Conservation (phyloP, 2,888 invertebrate species). For the Papilio demoleus region DNA sequence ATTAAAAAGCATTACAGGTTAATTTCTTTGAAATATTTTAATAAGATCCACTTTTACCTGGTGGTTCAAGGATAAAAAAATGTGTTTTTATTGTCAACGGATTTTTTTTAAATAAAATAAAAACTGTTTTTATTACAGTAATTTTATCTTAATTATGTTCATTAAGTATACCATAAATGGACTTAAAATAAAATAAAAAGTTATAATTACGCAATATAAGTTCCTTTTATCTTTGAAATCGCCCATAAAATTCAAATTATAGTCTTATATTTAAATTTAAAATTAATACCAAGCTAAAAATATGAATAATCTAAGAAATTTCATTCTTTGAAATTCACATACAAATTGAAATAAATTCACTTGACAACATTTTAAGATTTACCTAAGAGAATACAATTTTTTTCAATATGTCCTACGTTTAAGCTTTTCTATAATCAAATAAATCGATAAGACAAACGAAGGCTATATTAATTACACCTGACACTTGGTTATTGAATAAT, state of each 20-base stretch:
- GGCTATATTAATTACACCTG: slow-evolving; percentile 7
- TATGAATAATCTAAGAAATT: not conserved
- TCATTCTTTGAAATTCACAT: no score
- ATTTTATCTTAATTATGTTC: not conserved
- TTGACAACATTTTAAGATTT: not conserved
- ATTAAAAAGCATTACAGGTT: not conserved
- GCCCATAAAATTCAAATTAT: not conserved
- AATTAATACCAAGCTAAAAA: not conserved
- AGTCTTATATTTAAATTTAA: not conserved
- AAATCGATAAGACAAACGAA: slow-evolving; percentile 5
- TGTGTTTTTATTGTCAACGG: not conserved
- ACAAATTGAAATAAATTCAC: no score
- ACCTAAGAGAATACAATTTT: not conserved
- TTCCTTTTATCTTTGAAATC: not conserved
- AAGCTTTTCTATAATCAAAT: not conserved
- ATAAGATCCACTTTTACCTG: not conserved
- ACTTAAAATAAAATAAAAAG: not conserved
- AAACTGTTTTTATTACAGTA: no score
- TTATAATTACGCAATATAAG: not conserved
- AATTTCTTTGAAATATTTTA: not conserved
- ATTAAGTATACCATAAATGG: not conserved
- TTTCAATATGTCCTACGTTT: not conserved
- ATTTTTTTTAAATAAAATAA: not conserved
- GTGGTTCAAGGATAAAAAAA: not conserved
- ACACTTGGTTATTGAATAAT: not conserved